Conservation (phyloP, 2,888 invertebrate species). For the Leptopilina drosophilae region DNA sequence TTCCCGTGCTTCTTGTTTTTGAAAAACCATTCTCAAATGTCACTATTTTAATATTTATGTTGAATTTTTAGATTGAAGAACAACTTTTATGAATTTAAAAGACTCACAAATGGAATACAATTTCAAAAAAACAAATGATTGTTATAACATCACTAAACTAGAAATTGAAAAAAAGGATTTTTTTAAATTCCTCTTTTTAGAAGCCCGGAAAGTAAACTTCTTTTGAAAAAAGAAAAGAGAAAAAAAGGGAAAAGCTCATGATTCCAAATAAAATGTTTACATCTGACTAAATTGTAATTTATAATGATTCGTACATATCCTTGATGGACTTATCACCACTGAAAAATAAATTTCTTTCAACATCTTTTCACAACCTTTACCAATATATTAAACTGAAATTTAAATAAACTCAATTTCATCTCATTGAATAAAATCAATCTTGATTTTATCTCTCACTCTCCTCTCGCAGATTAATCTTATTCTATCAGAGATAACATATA, state of each 20-base stretch:
- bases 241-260: not conserved
- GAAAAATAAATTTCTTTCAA: too few species aligned
- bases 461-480: too few species aligned
- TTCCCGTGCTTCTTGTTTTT: not conserved
- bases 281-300: slow-evolving; percentile 7
- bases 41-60: slow-evolving; percentile 6
- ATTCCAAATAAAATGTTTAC: slow-evolving; percentile 2
- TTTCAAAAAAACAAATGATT: not conserved
- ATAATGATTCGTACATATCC: not conserved
- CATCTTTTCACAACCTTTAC: too few species aligned
- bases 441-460: too few species aligned
- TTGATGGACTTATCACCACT: too few species aligned
- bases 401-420: too few species aligned
- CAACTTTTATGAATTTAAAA: slow-evolving; percentile 4
- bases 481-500: too few species aligned
- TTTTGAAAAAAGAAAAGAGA: too few species aligned
- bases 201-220: too few species aligned
- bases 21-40: not conserved
- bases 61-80: slow-evolving; percentile 15
- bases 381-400: too few species aligned
- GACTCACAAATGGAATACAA: not conserved
- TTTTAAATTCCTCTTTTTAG: too few species aligned
- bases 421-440: too few species aligned
- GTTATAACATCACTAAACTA: not conserved
- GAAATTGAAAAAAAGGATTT: not conserved